Base-by-base conservation (phyloP, 2,797 vertebrate species). In the Chloroceryle inda region DNA sequence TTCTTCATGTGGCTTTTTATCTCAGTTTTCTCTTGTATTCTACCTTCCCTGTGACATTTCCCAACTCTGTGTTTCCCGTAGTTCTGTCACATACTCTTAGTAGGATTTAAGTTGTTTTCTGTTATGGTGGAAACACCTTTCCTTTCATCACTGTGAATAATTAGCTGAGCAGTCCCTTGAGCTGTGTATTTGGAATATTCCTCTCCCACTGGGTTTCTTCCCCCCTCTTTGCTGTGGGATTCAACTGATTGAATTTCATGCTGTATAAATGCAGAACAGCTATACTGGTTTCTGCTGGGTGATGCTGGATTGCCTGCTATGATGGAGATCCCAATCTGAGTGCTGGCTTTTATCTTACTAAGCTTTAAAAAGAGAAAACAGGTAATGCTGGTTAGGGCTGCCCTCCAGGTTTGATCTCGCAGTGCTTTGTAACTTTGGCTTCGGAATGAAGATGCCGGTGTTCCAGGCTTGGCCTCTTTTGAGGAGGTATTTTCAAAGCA, bases 301-400 rank as follows among this genome's bases (percentile, higher is more conserved):
- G 55, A 5, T 0, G 1, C 58, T 45, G 77, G 42, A 42, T n/a
- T 49, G 55, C 50, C 49, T 1, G 2, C 45, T 40, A 0, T 1
- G n/a, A n/a, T 3, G 3, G 11, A 23, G 37, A 11, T 11, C 5
- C 12, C 58, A 21, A 56, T 79, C 47, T 35, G 45, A 22, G 13
- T 45, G 47, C 71, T 72, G 68, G 2, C 5, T 4, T 21, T 21
- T 38, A 35, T 58, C 5, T 14, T n/a, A 33, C 31, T 26, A 3
- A 22, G 29, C n/a, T 53, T 66, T 55, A 33, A 27, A 55, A 55
- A 18, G 26, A 31, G 20, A 26, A 45, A 23, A 8, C 31, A 33
- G 16, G 11, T n/a, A 26, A 35, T 40, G 29, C 27, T 47, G 76
- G 44, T 73, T 21, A 55, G 61, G 66, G n/a, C 42, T 50, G 53